phyloP scores from a whole-genome alignment of 2,888 invertebrate genomes.

The Arge pagana region DNA sequence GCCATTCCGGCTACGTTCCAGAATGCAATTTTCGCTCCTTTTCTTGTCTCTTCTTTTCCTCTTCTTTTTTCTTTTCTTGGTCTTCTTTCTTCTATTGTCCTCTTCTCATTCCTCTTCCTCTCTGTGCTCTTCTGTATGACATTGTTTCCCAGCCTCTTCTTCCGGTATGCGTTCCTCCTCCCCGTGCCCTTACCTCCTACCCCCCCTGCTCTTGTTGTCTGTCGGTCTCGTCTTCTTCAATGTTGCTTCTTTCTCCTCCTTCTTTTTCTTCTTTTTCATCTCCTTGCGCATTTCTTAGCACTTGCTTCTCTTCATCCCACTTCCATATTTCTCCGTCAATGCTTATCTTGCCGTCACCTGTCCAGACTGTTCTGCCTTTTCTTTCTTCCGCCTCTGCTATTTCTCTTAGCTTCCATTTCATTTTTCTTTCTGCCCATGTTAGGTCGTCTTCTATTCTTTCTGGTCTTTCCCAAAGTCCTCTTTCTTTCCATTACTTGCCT shows the following conservation, averaged over 20 bases:
- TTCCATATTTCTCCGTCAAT: not conserved
- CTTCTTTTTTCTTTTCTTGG: not conserved
- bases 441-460: slow-evolving; percentile 8
- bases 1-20: slow-evolving; percentile 1
- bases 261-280: not conserved
- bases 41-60: not conserved
- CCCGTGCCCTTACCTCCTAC: not conserved
- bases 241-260: not conserved
- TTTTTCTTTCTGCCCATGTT: not conserved
- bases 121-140: too few relatives aligned
- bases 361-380: not conserved
- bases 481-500: slow-evolving; percentile 1
- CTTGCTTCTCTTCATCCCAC: not conserved
- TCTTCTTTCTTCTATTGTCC: not conserved
- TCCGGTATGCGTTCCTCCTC: not conserved
- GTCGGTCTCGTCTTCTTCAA: too few relatives aligned
- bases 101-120: not conserved
- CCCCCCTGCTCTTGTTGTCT: not conserved
- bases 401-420: not conserved
- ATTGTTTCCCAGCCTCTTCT: not conserved
- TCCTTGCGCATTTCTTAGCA: not conserved
- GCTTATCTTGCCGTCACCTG: not conserved
- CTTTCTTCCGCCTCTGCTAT: not conserved
- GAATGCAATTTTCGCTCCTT: not conserved
- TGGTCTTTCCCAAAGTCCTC: not conserved